These are phyloP conservation scores for Aspidiotus rigidus DNA, from an alignment of 2,888 invertebrate species.

Conservation along the genomic window DNA sequence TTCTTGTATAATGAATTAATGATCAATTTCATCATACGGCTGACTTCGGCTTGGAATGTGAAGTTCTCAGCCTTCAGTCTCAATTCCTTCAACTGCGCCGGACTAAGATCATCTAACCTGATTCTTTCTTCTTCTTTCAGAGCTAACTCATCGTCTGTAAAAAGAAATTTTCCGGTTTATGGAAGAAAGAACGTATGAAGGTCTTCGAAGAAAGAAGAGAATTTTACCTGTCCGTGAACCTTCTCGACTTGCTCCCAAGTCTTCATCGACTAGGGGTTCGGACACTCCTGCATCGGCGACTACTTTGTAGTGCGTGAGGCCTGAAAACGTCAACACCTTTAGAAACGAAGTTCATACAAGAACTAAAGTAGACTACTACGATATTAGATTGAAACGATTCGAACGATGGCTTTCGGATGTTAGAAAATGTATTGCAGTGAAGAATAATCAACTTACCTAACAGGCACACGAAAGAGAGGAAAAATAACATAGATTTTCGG, in stretches of 20 bases:
- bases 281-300: constrained; percentile 32
- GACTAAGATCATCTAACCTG: constrained; percentile 86
- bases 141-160: constrained; percentile 78
- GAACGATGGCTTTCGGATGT: too few relatives aligned
- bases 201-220: constrained; percentile 20
- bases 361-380: too few relatives aligned
- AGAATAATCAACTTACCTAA: background rate
- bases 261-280: constrained; percentile 56
- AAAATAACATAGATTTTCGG: constrained; percentile 5
- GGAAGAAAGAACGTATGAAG: background rate
- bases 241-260: constrained; percentile 76
- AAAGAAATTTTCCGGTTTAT: too few relatives aligned
- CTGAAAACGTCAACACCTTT: background rate
- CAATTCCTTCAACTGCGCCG: constrained; percentile 85
- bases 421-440: too few relatives aligned
- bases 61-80: constrained; percentile 79
- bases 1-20: constrained; percentile 98
- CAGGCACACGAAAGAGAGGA: background rate
- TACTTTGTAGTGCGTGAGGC: constrained; percentile 17
- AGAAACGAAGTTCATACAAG: too few relatives aligned
- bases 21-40: constrained; percentile 99
- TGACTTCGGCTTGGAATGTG: constrained; percentile 95
- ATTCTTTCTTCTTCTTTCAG: constrained; percentile 93
- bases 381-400: too few relatives aligned
- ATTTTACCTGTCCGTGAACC: constrained; percentile 74